These are phyloP conservation scores for Hyposmocoma kahamanoa DNA, from an alignment of 1,140 invertebrate genomes.

Conservation along the genomic window DNA sequence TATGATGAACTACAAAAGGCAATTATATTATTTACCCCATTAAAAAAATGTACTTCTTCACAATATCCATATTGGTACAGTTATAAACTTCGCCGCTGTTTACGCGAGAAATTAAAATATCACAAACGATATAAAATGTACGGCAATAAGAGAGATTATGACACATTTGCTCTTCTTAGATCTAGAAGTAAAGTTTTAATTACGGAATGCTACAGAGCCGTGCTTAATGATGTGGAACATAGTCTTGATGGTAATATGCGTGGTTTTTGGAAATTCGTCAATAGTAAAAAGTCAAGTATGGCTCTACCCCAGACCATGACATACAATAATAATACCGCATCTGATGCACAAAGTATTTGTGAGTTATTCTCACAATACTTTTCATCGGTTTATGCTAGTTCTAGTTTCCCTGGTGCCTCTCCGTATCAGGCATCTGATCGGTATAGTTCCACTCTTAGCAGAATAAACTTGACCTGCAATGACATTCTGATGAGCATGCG, in stretches of 20 bases:
- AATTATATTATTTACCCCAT: not conserved
- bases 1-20: not conserved
- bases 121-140: not conserved
- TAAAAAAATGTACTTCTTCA: not conserved
- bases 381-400: not conserved
- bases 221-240: not conserved
- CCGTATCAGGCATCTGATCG: not conserved
- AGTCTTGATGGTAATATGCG: not conserved
- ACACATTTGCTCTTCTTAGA: not conserved
- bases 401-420: not conserved
- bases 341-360: not conserved
- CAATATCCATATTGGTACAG: not conserved
- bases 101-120: not conserved
- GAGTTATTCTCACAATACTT: slow-evolving; percentile 3
- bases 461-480: not conserved
- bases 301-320: not conserved
- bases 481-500: not conserved
- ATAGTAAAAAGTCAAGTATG: not conserved
- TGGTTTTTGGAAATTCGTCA: not conserved
- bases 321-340: not conserved
- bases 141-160: not conserved
- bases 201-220: not conserved
- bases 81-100: not conserved
- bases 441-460: not conserved
- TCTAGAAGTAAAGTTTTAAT: not conserved